Conservation (phyloP, 2,888 invertebrate genomes). For the Lobophora halterata region DNA sequence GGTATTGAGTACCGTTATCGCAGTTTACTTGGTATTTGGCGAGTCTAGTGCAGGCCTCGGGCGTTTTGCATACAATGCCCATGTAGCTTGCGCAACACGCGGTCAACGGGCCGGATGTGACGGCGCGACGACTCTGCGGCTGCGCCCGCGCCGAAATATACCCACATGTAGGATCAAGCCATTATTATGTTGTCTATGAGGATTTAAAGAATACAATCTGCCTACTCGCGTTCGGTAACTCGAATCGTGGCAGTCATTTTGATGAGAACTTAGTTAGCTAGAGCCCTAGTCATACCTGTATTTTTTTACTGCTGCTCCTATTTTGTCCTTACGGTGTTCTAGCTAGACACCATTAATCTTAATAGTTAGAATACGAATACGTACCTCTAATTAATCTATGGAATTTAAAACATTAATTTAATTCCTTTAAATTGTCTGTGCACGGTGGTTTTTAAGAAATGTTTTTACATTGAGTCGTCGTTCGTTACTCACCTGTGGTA, state of each 20-base stretch:
- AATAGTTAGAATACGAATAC: no score
- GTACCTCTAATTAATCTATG: no score
- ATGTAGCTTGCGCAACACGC: constrained; percentile 69
- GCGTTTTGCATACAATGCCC: constrained; percentile 78
- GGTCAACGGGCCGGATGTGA: constrained; percentile 73
- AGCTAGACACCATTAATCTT: no score
- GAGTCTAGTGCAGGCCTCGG: constrained; percentile 43
- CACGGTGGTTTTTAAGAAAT: neutral
- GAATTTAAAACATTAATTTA: no score
- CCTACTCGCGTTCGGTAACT: no score
- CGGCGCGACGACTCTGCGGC: constrained; percentile 47
- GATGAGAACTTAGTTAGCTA: no score
- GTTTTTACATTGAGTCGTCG: constrained; percentile 1
- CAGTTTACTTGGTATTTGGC: constrained; percentile 60
- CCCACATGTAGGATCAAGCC: constrained; percentile 53
- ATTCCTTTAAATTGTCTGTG: no score
- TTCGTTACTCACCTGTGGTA: constrained; percentile 10
- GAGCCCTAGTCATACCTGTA: no score
- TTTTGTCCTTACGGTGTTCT: no score
- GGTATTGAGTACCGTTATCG: constrained; percentile 53
- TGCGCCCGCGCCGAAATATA: constrained; percentile 53
- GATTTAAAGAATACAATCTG: constrained; percentile 21
- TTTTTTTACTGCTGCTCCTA: no score
- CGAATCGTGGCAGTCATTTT: no score
- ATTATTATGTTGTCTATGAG: constrained; percentile 25